Evolutionary conservation across 2,797 vertebrate genomes (phyloP), one percentile per base, ranked within the genome.

Genomic region (Characodon lateralis): DNA sequence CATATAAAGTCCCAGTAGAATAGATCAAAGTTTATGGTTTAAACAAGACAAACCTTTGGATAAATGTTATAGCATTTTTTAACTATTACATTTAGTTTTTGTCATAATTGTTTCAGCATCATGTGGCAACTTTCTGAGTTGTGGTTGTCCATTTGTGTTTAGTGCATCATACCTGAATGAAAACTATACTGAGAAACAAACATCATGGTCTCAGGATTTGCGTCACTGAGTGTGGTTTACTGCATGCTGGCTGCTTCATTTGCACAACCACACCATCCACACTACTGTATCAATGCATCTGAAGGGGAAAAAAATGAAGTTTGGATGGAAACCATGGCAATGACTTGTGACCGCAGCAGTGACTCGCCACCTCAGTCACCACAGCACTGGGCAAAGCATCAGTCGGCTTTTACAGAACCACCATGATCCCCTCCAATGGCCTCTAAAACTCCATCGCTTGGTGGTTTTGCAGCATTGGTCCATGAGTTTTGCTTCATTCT

Each of bases 311-410:
- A 83, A 72, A 90, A 85, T 55, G 71, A 9, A 89, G 89, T 90
- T 91, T 89, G 87, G 74, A 89, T 87, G 91, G 92, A 94, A 93
- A 93, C 93, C 92, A 91, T 89, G 81, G 90, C 80, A 83, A 91
- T 94, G 93, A 95, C 88, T 92, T 83, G 90, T 84, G 86, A 87
- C 91, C 79, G 85, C 83, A 46, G 87, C 79, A 80, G 84, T 95
- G 94, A 96, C 89, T 92, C 56, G 91, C 81, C 81, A 77, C 93
- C 91, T 81, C 91, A 88, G 85, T 73, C 85, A 87, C 93, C 93
- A 73, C 91, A 91, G 83, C 80, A 50, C 74, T 85, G 91, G 89
- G 83, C 85, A 92, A 84, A 89, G 83, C 81, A 85, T 87, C 90
- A 87, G 83, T 83, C 87, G 85, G 80, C 81, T 78, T 79, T 81